These are phyloP conservation scores for Oryzias sinensis DNA, from an alignment of 2,797 vertebrate genomes.

Conservation along the genomic window DNA sequence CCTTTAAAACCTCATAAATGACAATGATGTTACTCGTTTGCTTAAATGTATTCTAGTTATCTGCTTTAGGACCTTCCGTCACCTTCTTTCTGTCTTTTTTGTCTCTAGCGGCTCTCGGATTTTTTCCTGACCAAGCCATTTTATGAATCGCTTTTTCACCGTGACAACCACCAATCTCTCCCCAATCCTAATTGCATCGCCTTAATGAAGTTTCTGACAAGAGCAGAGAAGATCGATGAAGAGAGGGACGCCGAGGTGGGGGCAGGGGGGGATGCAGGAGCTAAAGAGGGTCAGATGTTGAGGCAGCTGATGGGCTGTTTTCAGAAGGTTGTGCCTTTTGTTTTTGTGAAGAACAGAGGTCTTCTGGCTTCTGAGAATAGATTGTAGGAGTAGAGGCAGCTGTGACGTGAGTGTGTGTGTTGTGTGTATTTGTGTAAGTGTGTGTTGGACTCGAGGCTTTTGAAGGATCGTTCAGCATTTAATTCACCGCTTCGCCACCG, in stretches of 20 bases:
- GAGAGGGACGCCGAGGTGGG: not conserved
- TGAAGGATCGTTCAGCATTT: conserved; percentile 59
- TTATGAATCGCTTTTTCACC: conserved; percentile 16
- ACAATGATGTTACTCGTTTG: too few relatives aligned
- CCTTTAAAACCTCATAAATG: too few relatives aligned
- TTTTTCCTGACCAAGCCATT: conserved; percentile 16
- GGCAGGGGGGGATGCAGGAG: conserved; percentile 4
- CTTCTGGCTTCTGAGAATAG: conserved; percentile 67
- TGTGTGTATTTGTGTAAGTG: conserved; percentile 11
- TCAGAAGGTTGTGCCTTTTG: conserved; percentile 9
- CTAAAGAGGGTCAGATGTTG: conserved; percentile 20
- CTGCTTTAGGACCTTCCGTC: not conserved
- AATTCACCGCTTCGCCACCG: conserved; percentile 65
- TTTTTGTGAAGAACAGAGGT: conserved; percentile 22
- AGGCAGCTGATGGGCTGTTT: too few relatives aligned
- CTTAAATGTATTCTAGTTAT: too few relatives aligned
- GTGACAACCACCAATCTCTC: conserved; percentile 29
- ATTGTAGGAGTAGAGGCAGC: conserved; percentile 48
- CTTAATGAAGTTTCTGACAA: conserved; percentile 54
- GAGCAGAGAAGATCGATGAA: conserved; percentile 48
- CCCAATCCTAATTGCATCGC: conserved; percentile 51
- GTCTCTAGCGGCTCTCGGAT: not conserved
- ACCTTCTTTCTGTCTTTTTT: not conserved
- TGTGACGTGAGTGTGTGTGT: conserved; percentile 42
- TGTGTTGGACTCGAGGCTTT: conserved; percentile 43